phyloP scores from a whole-genome alignment of 2,888 invertebrate genomes.

The Acanthosepion esculentum region DNA sequence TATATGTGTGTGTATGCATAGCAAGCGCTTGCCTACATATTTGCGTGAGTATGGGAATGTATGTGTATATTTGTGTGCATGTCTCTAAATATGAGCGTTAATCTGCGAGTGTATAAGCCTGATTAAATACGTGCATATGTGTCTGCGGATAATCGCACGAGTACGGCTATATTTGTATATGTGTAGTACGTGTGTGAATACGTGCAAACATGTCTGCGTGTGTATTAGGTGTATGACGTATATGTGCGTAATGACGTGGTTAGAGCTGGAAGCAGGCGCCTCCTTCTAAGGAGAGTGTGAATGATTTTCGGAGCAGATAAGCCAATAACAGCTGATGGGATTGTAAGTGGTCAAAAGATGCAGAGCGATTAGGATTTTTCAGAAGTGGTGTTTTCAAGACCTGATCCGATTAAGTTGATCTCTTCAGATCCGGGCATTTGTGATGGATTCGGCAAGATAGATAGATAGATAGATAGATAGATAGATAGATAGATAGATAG shows the following conservation, averaged over 20 bases:
- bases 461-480: not conserved
- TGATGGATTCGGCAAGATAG: not conserved
- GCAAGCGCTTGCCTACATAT: no score
- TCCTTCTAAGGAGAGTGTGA: not conserved
- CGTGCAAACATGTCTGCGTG: no score
- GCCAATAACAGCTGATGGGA: constrained; percentile 5
- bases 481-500: no score
- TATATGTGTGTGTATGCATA: not conserved
- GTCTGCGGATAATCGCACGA: no score
- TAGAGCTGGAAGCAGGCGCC: no score
- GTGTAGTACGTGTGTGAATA: no score
- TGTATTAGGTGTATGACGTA: not conserved
- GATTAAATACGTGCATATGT: no score
- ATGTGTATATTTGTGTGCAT: not conserved
- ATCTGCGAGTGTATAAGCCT: not conserved
- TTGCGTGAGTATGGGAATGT: not conserved
- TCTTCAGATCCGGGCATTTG: not conserved
- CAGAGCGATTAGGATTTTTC: constrained; percentile 1
- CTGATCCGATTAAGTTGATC: not conserved
- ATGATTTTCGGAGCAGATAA: not conserved
- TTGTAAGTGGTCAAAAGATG: not conserved
- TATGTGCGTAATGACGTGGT: not conserved
- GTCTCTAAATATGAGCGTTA: not conserved
- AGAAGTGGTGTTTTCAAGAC: constrained; percentile 13
- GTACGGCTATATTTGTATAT: no score